phyloP scores from a whole-genome alignment of 2,888 invertebrate genomes.

The Eubasilissa splendida region DNA sequence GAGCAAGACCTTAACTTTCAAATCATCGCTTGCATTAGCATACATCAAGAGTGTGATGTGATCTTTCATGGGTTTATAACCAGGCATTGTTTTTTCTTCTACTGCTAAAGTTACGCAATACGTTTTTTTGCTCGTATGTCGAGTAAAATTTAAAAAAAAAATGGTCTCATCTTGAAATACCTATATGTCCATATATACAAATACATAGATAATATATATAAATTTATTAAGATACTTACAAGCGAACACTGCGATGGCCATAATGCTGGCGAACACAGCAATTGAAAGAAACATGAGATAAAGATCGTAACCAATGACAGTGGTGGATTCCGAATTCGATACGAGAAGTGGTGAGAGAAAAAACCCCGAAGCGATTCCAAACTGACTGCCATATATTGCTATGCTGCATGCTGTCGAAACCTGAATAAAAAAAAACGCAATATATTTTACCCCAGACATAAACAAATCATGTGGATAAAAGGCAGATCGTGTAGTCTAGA shows the following conservation, averaged over 20 bases:
- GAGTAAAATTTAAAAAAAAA: too few relatives aligned
- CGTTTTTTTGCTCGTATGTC: too few relatives aligned
- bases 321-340: conserved; percentile 65
- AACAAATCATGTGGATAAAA: too few relatives aligned
- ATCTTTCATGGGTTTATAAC: too few relatives aligned
- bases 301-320: conserved; percentile 67
- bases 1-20: too few relatives aligned
- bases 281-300: conserved; percentile 61
- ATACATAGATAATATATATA: neutral
- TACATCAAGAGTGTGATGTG: too few relatives aligned
- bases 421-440: conserved; percentile 49
- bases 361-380: conserved; percentile 82
- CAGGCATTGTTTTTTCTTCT: too few relatives aligned
- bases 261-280: conserved; percentile 69
- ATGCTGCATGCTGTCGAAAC: conserved; percentile 79
- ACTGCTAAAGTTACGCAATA: too few relatives aligned
- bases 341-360: conserved; percentile 77
- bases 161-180: too few relatives aligned
- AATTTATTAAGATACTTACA: conserved; percentile 61
- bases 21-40: too few relatives aligned
- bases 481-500: too few relatives aligned
- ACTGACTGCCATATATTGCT: conserved; percentile 82
- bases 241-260: conserved; percentile 73
- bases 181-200: neutral
- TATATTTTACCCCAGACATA: too few relatives aligned